A percentile compares a stretch with the other conserved stretches of the same genome.
Conservation (phyloP, 2,888 invertebrate genomes). For the Geophilus truncorum region DNA sequence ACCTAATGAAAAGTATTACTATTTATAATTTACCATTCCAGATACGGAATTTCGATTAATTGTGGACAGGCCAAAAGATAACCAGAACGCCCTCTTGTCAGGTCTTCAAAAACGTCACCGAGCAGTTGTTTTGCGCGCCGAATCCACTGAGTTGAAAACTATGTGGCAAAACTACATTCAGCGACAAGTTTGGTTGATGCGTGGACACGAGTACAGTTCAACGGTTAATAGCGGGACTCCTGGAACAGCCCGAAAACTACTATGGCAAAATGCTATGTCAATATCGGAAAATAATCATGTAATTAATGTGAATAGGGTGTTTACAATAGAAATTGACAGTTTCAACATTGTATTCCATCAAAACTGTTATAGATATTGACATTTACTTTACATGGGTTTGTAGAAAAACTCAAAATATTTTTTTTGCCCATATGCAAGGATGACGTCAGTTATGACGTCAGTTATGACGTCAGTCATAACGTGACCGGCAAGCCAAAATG, state of each 20-base stretch:
- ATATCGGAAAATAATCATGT: conserved; percentile 28
- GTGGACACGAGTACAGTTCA: conserved; percentile 29
- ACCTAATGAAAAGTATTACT: too few relatives aligned
- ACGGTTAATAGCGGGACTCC: conserved; percentile 21
- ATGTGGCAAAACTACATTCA: conserved; percentile 86
- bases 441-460: too few relatives aligned
- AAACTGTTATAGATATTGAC: too few relatives aligned
- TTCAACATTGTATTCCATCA: too few relatives aligned
- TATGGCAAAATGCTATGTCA: conserved; percentile 5
- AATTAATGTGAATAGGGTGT: too few relatives aligned
- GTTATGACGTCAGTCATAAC: too few relatives aligned
- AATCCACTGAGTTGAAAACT: conserved; percentile 76
- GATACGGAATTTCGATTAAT: conserved; percentile 80
- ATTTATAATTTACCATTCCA: too few relatives aligned
- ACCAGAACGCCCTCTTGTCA: conserved; percentile 23
- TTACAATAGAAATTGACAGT: too few relatives aligned
- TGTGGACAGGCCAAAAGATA: conserved; percentile 47
- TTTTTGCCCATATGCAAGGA: too few relatives aligned
- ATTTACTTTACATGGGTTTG: too few relatives aligned
- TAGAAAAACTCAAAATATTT: too few relatives aligned
- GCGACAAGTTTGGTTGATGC: conserved; percentile 65
- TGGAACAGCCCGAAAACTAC: conserved; percentile 3
- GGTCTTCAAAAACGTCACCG: conserved; percentile 56
- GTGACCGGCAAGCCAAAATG: too few relatives aligned
- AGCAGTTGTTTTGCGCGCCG: conserved; percentile 69